Evolutionary conservation across 2,113 vertebrate genomes (phyloP).

Genomic region (Centropus bengalensis): DNA sequence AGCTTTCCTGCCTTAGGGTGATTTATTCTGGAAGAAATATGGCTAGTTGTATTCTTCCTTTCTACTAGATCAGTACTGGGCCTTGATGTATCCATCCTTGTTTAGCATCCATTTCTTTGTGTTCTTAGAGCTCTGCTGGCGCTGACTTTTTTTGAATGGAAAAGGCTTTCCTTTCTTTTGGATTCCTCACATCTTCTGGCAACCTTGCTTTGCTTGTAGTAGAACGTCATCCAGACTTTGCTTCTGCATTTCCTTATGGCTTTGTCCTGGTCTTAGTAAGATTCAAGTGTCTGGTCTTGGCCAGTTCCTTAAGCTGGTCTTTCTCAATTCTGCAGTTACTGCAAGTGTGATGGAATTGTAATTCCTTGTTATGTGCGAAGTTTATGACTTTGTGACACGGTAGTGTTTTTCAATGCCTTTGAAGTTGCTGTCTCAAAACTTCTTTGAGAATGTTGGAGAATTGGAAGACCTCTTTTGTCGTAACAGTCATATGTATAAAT

Average conservation of each 20-base stretch:
- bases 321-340: not conserved
- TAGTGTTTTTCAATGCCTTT: not conserved
- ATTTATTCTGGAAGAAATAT: not conserved
- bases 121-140: not conserved
- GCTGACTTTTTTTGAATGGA: not conserved
- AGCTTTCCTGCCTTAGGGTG: not conserved
- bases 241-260: not conserved
- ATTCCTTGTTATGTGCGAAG: not conserved
- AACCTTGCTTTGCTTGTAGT: not conserved
- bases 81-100: not conserved
- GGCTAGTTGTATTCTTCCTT: not conserved
- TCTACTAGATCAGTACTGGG: not conserved
- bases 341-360: not conserved
- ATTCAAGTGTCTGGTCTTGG: not conserved
- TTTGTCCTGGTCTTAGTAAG: not conserved
- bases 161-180: not conserved
- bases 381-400: not conserved
- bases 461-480: not conserved
- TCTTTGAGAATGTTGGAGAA: not conserved
- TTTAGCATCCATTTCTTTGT: not conserved
- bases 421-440: not conserved
- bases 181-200: not conserved
- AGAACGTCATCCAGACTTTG: not conserved
- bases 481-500: not conserved
- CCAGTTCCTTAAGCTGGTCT: not conserved